phyloP scores from a whole-genome alignment of 1,140 invertebrate species.

The Zaprionus inermis region DNA sequence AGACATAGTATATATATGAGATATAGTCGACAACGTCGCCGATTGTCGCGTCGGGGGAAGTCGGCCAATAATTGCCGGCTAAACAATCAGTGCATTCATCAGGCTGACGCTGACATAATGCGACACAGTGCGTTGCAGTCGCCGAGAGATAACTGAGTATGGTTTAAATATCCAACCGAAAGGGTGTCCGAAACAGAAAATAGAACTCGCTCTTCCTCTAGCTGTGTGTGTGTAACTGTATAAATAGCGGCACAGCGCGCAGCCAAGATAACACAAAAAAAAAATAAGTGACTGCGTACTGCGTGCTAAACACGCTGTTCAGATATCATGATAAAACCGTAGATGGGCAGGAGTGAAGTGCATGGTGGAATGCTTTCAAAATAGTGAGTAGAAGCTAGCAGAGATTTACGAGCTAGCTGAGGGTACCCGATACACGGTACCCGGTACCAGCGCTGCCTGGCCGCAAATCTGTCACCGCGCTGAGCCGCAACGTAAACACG shows the following conservation, averaged over 20 bases:
- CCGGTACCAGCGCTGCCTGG: conserved; percentile 13
- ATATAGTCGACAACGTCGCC: not conserved
- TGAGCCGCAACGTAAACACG: conserved; percentile 70
- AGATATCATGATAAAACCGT: conserved; percentile 76
- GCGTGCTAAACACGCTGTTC: conserved; percentile 71
- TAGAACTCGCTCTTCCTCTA: conserved; percentile 24
- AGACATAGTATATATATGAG: not conserved
- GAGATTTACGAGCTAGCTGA: conserved; percentile 65
- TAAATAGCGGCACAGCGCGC: conserved; percentile 62
- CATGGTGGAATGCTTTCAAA: conserved; percentile 38
- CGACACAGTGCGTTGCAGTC: conserved; percentile 50
- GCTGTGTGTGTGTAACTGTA: conserved; percentile 2
- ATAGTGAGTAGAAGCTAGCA: conserved; percentile 50
- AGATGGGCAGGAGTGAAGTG: conserved; percentile 20
- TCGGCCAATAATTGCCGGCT: conserved; percentile 27
- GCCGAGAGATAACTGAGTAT: conserved; percentile 14
- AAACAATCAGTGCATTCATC: conserved; percentile 75
- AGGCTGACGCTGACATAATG: conserved; percentile 63
- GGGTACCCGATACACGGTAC: not conserved
- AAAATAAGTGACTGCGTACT: conserved; percentile 67
- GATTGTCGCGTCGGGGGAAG: not conserved
- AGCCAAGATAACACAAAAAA: conserved; percentile 74
- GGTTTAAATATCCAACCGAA: conserved; percentile 35
- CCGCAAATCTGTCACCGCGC: conserved; percentile 74
- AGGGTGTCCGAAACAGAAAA: conserved; percentile 51